Evolutionary conservation across 2,888 invertebrate species (phyloP).

Genomic region (Plagodis dolabraria): DNA sequence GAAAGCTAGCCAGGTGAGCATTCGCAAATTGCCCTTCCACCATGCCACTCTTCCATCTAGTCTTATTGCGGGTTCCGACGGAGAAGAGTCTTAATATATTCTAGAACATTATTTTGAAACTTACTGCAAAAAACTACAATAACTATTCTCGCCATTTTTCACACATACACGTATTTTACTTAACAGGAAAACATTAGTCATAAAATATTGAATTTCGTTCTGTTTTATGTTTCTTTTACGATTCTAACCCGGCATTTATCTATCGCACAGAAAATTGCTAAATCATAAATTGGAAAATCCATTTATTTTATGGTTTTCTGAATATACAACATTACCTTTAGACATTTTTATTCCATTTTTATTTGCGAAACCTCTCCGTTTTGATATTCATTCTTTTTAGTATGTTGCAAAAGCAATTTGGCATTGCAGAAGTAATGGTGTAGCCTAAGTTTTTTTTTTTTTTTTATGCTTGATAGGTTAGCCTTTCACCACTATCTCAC

Average conservation of each 20-base stretch:
- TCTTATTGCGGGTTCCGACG: too few species aligned
- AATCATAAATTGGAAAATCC: constrained; percentile 62
- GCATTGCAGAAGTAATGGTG: background rate
- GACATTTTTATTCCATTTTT: constrained; percentile 28
- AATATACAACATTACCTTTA: constrained; percentile 33
- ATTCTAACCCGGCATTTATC: constrained; percentile 53
- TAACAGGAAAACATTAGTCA: constrained; percentile 39
- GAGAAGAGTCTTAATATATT: too few species aligned
- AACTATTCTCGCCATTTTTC: constrained; percentile 20
- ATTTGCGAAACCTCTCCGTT: constrained; percentile 22
- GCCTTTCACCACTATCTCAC: too few species aligned
- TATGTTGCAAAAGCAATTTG: background rate
- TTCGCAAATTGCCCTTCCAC: too few species aligned
- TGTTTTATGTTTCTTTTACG: constrained; percentile 60
- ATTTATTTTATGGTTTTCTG: constrained; percentile 45
- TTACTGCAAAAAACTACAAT: constrained; percentile 13
- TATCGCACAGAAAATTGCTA: constrained; percentile 59
- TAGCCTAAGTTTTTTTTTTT: too few species aligned
- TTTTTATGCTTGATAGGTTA: too few species aligned
- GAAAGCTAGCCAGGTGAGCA: too few species aligned
- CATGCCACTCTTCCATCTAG: too few species aligned
- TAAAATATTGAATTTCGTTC: constrained; percentile 41
- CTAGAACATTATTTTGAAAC: constrained; percentile 7
- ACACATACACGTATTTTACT: constrained; percentile 23
- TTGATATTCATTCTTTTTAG: constrained; percentile 15